Base-by-base conservation (phyloP, 1,140 invertebrate genomes). In the Dryas iulia region DNA sequence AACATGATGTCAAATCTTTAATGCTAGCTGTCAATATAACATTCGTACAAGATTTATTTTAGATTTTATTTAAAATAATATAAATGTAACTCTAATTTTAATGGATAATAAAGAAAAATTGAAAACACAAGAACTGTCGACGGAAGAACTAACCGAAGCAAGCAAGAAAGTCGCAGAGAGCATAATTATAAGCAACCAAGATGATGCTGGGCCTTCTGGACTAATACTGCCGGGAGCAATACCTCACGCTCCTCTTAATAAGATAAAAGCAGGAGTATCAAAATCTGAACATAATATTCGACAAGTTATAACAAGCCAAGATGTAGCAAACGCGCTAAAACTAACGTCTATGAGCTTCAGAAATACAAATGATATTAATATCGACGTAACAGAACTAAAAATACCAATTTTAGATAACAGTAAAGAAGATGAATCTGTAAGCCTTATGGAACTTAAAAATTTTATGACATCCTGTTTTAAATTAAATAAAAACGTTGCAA, bases 221-320 rank as follows among this genome's bases (percentile, higher is more conserved):
- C 54, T 71, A n/a, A 63, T 72, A 24, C 54, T 89, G 54, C 88
- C 86, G 10, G 87, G 88, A n/a, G 76, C 81, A 31, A 70, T 87
- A 2, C 71, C 63, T 31, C 68, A 69, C 18, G 73, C 30, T 8
- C 62, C 70, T 1, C 81, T 67, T 59, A 63, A 47, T 33, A 69
- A 65, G 21, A 60, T 39, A 4, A 83, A 77, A 67, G 59, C 81
- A 66, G 80, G 83, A 7, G 69, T 83, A 25, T 91, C 88, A 0
- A 91, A 91, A 81, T 91, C 89, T 3, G 89, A 91, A 71, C 87
- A 91, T 31, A 87, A 72, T 56, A 77, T 91, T 30, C 72, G 82
- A 60, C 78, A 84, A 71, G 81, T 84, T 8, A 82, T 88, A 39
- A 89, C 87, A 53, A 70, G 66, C 14, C 76, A 85, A 79, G 86